phyloP scores from a whole-genome alignment of 2,113 vertebrate species.

The Acanthisitta chloris region DNA sequence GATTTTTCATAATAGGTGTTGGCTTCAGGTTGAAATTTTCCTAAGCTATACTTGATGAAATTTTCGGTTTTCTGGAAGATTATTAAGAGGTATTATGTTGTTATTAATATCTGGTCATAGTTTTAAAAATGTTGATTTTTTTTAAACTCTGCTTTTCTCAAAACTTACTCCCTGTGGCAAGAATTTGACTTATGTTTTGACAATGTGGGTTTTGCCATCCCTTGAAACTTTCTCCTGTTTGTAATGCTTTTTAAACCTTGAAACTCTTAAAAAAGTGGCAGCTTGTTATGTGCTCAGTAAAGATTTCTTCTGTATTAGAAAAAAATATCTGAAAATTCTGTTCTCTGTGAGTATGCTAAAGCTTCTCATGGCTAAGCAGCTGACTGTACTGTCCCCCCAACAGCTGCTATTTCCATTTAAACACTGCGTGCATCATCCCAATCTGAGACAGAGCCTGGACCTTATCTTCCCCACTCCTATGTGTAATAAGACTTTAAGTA shows the following conservation, averaged over 20 bases:
- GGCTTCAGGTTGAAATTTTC: not conserved
- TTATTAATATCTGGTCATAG: not conserved
- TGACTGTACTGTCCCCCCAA: not conserved
- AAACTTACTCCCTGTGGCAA: not conserved
- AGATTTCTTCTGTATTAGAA: not conserved
- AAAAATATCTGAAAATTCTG: not conserved
- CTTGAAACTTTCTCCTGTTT: not conserved
- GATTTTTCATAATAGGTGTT: not conserved
- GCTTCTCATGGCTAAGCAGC: not conserved
- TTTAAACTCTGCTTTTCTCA: not conserved
- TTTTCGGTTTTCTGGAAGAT: not conserved
- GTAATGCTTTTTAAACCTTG: not conserved
- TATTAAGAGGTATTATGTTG: not conserved
- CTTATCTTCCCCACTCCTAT: not conserved
- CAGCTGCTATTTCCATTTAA: not conserved
- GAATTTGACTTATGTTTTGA: not conserved
- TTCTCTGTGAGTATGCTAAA: not conserved
- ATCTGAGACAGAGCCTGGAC: not conserved
- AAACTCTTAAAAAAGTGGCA: not conserved
- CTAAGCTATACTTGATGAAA: not conserved
- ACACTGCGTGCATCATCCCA: not conserved
- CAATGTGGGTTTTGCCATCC: not conserved
- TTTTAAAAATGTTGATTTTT: not conserved
- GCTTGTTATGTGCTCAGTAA: not conserved
- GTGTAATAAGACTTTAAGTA: not conserved